These are phyloP conservation scores for Hypsibius dujardini DNA, from an alignment of 1,140 invertebrate genomes.

Conservation along the genomic window DNA sequence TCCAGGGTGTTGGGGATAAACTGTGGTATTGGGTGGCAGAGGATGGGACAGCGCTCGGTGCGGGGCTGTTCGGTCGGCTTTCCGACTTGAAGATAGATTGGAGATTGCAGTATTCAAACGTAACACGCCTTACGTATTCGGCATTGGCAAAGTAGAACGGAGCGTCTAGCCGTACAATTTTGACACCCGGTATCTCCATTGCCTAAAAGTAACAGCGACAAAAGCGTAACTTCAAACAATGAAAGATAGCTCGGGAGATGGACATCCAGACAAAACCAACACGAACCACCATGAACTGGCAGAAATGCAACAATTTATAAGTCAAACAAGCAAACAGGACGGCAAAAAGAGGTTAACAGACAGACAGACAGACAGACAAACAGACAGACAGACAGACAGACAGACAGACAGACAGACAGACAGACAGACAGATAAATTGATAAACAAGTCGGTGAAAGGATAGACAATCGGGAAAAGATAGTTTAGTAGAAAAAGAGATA, in stretches of 20 bases:
- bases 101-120: slow-evolving; percentile 19
- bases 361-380: too few relatives aligned
- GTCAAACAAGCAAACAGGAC: not conserved
- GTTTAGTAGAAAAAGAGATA: too few relatives aligned
- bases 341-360: too few relatives aligned
- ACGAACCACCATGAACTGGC: too few relatives aligned
- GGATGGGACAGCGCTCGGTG: slow-evolving; percentile 20
- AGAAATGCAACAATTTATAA: not conserved
- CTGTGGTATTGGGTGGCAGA: slow-evolving; percentile 22
- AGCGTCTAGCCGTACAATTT: slow-evolving; percentile 34
- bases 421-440: too few relatives aligned
- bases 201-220: slow-evolving; percentile 18
- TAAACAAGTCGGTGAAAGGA: too few relatives aligned
- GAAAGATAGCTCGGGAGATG: too few relatives aligned
- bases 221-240: too few relatives aligned
- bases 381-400: too few relatives aligned
- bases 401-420: too few relatives aligned
- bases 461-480: too few relatives aligned
- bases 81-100: slow-evolving; percentile 24
- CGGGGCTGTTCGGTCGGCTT: slow-evolving; percentile 27
- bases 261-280: too few relatives aligned
- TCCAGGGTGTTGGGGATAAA: slow-evolving; percentile 24
- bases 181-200: slow-evolving; percentile 31
- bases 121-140: slow-evolving; percentile 30
- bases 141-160: slow-evolving; percentile 35